Conservation (phyloP, 1,140 invertebrate genomes). For the Drosophila lacertosa region DNA sequence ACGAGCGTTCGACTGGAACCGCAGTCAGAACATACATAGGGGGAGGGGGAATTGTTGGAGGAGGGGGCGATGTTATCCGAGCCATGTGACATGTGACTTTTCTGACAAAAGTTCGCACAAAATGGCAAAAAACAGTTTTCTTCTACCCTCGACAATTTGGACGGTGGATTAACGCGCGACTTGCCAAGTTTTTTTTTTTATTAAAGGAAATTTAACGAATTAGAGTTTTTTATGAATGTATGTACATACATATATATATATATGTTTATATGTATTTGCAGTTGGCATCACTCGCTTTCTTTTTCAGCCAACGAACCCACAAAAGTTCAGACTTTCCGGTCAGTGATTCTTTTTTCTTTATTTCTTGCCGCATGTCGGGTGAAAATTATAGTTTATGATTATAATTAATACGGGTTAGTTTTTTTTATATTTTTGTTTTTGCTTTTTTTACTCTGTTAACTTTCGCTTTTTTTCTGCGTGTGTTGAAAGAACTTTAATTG, state of each 20-base stretch:
- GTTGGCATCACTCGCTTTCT: constrained; percentile 44
- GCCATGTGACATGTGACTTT: constrained; percentile 54
- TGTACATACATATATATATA: background rate
- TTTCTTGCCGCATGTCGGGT: constrained; percentile 52
- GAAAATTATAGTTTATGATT: constrained; percentile 76
- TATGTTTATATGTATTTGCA: background rate
- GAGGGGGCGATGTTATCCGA: constrained; percentile 9
- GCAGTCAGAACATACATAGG: constrained; percentile 5
- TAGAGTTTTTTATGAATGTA: background rate
- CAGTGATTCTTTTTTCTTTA: constrained; percentile 68
- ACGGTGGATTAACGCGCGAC: background rate
- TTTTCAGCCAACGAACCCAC: constrained; percentile 38
- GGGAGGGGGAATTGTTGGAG: too few species aligned
- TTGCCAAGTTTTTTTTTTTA: constrained; percentile 5
- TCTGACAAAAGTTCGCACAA: constrained; percentile 44
- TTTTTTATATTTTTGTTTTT: constrained; percentile 39
- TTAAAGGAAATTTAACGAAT: background rate
- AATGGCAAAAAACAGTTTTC: constrained; percentile 45
- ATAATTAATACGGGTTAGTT: constrained; percentile 73
- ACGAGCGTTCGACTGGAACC: constrained; percentile 52
- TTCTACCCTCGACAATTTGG: constrained; percentile 6
- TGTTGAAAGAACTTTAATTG: constrained; percentile 9
- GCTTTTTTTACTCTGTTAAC: constrained; percentile 41
- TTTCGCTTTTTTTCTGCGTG: constrained; percentile 57
- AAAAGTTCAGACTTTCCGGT: constrained; percentile 65